A percentile compares a stretch with the other conserved stretches of the same genome.
Conservation (phyloP, 2,113 vertebrate species). For the Ancistrus triradiatus region DNA sequence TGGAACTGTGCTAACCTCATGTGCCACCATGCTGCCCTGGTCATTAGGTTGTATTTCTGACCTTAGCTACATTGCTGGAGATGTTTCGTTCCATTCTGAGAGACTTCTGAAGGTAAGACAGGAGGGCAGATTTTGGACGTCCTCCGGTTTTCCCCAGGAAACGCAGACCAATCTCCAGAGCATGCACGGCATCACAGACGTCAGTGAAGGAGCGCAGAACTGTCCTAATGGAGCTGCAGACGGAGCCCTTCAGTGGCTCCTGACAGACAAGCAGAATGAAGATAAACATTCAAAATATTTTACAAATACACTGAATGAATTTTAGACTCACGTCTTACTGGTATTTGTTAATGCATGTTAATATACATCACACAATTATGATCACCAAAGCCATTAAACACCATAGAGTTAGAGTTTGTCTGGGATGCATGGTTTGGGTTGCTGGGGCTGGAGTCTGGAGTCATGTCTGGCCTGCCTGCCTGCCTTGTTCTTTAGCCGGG, state of each 20-base stretch:
- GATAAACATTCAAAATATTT: neutral
- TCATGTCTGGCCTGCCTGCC: too few species aligned
- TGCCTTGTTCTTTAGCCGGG: too few species aligned
- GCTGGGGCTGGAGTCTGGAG: too few species aligned
- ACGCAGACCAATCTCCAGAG: slow-evolving; percentile 62
- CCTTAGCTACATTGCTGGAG: slow-evolving; percentile 62
- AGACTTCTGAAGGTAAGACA: slow-evolving; percentile 56
- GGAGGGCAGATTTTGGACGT: slow-evolving; percentile 26
- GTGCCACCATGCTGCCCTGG: too few species aligned
- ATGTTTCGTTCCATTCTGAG: slow-evolving; percentile 62
- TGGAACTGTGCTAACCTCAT: too few species aligned
- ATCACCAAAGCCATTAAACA: too few species aligned
- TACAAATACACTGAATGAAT: too few species aligned
- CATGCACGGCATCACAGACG: slow-evolving; percentile 58
- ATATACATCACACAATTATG: too few species aligned
- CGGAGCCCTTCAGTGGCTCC: slow-evolving; percentile 59
- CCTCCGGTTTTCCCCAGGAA: slow-evolving; percentile 66
- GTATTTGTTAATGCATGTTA: too few species aligned
- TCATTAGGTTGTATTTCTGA: slow-evolving; percentile 23
- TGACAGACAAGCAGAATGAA: slow-evolving; percentile 27
- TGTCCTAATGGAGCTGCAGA: slow-evolving; percentile 46
- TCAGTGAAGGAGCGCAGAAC: slow-evolving; percentile 65
- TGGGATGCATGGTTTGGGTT: too few species aligned
- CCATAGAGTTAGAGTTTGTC: too few species aligned
- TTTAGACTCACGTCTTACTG: too few species aligned